These are phyloP conservation scores for Mastomys coucha DNA, from an alignment of 2,113 vertebrate species.

Conservation along the genomic window DNA sequence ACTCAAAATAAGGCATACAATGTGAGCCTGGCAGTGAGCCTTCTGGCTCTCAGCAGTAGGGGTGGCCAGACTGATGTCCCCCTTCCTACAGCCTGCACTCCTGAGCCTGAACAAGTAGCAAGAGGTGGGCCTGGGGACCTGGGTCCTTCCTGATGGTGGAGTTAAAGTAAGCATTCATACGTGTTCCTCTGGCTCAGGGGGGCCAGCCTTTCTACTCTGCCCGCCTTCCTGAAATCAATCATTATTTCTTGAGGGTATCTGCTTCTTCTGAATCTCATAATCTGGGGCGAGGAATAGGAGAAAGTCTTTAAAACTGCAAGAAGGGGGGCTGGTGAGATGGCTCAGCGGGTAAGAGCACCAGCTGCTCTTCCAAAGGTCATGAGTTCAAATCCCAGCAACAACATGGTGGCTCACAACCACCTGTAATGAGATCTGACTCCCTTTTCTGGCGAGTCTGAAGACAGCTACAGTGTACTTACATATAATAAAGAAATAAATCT, in stretches of 20 bases:
- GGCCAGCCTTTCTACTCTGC: neutral
- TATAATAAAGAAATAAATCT: no score
- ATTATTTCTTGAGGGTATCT: neutral
- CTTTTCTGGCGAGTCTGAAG: no score
- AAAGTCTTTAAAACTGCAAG: neutral
- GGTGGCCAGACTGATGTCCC: neutral
- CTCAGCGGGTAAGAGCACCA: no score
- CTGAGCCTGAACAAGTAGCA: neutral
- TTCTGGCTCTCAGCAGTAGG: neutral
- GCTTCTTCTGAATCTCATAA: neutral
- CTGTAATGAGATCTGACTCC: no score
- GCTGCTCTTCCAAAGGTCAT: no score
- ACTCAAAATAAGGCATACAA: neutral
- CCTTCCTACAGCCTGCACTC: no score
- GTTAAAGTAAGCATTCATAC: no score
- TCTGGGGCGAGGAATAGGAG: neutral
- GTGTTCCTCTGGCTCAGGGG: neutral
- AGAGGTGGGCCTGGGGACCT: neutral
- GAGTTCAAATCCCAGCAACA: no score
- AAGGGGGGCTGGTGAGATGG: no score
- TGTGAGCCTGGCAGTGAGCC: neutral
- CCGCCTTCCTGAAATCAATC: neutral
- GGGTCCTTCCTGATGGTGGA: no score
- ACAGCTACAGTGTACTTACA: no score
- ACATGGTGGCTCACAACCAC: no score